phyloP scores from a whole-genome alignment of 2,888 invertebrate genomes.

The Agrotis ipsilon region DNA sequence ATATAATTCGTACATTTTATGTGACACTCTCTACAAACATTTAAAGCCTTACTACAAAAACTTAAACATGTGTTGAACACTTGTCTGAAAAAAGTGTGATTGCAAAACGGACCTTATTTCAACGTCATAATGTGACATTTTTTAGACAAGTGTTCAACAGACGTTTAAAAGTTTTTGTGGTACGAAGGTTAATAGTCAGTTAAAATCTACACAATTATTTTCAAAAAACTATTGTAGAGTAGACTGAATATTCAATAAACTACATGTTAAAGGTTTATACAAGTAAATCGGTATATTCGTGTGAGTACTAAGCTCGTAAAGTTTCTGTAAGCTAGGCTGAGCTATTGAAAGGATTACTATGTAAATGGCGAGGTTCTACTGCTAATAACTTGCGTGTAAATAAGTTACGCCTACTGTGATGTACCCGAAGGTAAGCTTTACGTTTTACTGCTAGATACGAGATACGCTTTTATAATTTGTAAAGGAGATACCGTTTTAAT shows the following conservation, averaged over 20 bases:
- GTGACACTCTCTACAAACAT: no score
- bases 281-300: conserved; percentile 46
- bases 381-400: conserved; percentile 57
- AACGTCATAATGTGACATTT: no score
- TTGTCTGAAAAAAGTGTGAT: neutral
- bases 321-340: conserved; percentile 48
- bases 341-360: conserved; percentile 64
- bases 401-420: conserved; percentile 37
- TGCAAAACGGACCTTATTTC: neutral
- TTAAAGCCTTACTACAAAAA: no score
- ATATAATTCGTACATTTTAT: no score
- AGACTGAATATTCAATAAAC: conserved; percentile 26
- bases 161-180: no score
- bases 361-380: conserved; percentile 56
- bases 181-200: no score
- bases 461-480: no score
- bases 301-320: conserved; percentile 56
- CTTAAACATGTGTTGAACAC: no score
- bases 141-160: no score
- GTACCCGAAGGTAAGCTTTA: conserved; percentile 29
- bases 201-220: neutral
- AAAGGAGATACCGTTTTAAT: no score
- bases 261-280: conserved; percentile 11
- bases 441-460: neutral
- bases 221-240: neutral